Evolutionary conservation across 2,888 invertebrate genomes (phyloP), one percentile per base, ranked within the genome.

Genomic region (Rutpela maculata): DNA sequence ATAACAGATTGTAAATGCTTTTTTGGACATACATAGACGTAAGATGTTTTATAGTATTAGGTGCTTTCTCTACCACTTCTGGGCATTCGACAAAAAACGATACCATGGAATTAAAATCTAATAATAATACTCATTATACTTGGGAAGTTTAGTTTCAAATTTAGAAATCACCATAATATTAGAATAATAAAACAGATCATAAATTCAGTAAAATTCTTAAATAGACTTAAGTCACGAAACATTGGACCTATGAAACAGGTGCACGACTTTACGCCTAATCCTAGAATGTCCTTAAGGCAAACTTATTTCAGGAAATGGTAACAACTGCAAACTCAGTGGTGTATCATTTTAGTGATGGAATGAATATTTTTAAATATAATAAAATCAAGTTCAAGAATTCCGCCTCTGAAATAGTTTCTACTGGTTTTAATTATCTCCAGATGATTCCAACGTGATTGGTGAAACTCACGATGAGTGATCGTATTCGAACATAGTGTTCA

Each of bases 151-250:
- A 35, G 10, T 17, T 63, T 63, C 35, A 63, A 63, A 63, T 35
- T 63, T 31, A 63, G 63, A 63, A 63, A 63, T 35, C 22, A 60
- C 22, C 60, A 7, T 22, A 35, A 22, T 22, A 60, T 63, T 63
- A n/a, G n/a, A 63, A 63, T 63, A 63, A 63, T 17, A 35, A 60
- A 60, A 12, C 12, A 60, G 60, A 22, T 60, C 26, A 60, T 60
- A 60, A 31, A 63, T 63, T 63, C 63, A 63, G 63, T 17, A 63
- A 63, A 17, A 31, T 35, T 63, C 17, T n/a, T 35, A 63, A 63
- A 63, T 31, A 35, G 17, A 43, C 43, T 17, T 63, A 4, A 17
- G 38, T 6, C 63, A 63, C 63, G 63, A 63, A 63, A 31, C 17
- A 1, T 31, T 63, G 63, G 17, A 17, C 31, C 15, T 31, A n/a